Evolutionary conservation across 2,888 invertebrate species (phyloP).

Genomic region (Tetanocera ferruginea): DNA sequence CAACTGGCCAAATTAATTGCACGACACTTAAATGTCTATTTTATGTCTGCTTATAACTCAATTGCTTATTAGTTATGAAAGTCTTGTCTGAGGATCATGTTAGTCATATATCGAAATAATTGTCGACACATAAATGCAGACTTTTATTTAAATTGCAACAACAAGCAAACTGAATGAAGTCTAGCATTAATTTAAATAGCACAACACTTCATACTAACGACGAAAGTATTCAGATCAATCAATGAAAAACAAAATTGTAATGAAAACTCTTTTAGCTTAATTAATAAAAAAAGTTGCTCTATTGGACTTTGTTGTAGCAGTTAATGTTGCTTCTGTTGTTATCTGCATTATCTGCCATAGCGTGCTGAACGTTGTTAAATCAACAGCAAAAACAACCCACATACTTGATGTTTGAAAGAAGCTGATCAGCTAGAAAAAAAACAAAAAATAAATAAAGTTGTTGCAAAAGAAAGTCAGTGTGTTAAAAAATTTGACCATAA

Average conservation of each 20-base stretch:
- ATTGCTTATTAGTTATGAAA: too few relatives aligned
- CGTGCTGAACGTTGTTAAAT: background rate
- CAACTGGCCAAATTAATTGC: too few relatives aligned
- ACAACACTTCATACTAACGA: too few relatives aligned
- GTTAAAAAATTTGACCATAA: slow-evolving; percentile 2
- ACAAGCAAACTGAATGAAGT: too few relatives aligned
- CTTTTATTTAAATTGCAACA: too few relatives aligned
- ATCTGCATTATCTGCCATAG: background rate
- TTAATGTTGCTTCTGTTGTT: background rate
- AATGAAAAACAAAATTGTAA: background rate
- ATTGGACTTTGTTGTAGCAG: background rate
- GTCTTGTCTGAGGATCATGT: too few relatives aligned
- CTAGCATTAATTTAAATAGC: too few relatives aligned
- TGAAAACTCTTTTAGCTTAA: background rate
- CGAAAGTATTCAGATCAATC: too few relatives aligned
- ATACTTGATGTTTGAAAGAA: slow-evolving; percentile 3
- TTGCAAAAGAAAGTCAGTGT: slow-evolving; percentile 10
- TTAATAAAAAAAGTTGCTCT: background rate
- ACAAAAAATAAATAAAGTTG: background rate
- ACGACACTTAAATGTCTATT: too few relatives aligned
- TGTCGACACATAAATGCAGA: too few relatives aligned
- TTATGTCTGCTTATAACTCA: too few relatives aligned
- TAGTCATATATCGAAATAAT: too few relatives aligned
- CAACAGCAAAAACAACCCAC: background rate
- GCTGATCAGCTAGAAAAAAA: background rate